phyloP scores from a whole-genome alignment of 2,797 vertebrate genomes.

The Thaleichthys pacificus region DNA sequence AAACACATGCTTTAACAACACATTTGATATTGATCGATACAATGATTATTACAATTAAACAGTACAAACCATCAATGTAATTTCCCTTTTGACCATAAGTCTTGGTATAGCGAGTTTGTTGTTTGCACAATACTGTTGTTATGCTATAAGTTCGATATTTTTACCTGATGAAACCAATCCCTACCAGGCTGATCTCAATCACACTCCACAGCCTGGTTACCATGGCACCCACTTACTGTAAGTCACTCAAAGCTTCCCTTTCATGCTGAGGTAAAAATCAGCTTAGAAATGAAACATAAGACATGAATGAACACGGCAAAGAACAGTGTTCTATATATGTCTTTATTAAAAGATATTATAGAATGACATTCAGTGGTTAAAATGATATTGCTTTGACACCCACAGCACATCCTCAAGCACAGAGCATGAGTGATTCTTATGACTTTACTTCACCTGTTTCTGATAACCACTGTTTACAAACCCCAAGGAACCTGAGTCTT shows the following conservation, averaged over 20 bases:
- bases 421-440: constrained; percentile 20
- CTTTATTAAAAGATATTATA: constrained; percentile 68
- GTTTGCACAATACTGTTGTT: constrained; percentile 28
- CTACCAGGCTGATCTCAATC: constrained; percentile 38
- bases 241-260: constrained; percentile 30
- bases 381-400: constrained; percentile 59
- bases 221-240: constrained; percentile 26
- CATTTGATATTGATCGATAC: too few relatives aligned
- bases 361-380: constrained; percentile 53
- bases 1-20: too few relatives aligned
- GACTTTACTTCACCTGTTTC: constrained; percentile 20
- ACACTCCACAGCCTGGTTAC: constrained; percentile 34
- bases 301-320: neutral
- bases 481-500: constrained; percentile 24
- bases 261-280: constrained; percentile 18
- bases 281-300: neutral
- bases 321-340: constrained; percentile 62
- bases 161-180: constrained; percentile 38
- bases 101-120: neutral
- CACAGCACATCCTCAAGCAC: constrained; percentile 54
- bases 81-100: neutral
- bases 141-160: constrained; percentile 22
- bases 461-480: constrained; percentile 17
- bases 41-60: too few relatives aligned
- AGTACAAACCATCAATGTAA: neutral